Evolutionary conservation across 2,113 vertebrate genomes (phyloP), one percentile per base, ranked within the genome.

Genomic region (Eretmodus cyanostictus): DNA sequence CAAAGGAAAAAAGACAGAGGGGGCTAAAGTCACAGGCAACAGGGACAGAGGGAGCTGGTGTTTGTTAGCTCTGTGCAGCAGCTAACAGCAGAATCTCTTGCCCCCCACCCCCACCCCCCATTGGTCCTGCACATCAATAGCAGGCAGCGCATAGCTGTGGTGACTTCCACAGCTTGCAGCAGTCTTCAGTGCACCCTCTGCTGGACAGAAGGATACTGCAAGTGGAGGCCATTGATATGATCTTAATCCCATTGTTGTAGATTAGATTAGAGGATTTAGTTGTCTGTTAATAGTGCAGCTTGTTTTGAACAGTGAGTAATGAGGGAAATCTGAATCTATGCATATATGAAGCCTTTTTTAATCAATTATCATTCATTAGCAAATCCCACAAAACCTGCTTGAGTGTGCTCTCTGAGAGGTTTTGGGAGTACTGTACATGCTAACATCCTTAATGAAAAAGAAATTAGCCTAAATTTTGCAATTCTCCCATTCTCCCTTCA

Each of bases 201-300:
- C 89, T 93, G 92, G 91, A 51, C 80, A 6, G 47, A 8, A 6
- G 1, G 1, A 59, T 9, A 29, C 54, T 59, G 27, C 93, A 88
- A 17, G 22, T 78, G n/a, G 78, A 78, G 68, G 55, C 79, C n/a
- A 10, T 71, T 22, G 83, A 86, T 87, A 42, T 54, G 66, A 29
- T 91, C 86, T 51, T 95, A 92, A 92, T 94, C 91, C 82, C 86
- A 84, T 92, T 93, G 89, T 90, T 92, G 68, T 55, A 87, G 92
- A 91, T 92, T 80, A 88, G 87, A 93, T 93, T 93, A 93, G 87
- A 71, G 83, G 81, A 68, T 92, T 93, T 90, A 91, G 78, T 71
- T 83, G 83, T 81, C 76, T 92, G 89, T 85, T 91, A 68, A 87
- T 86, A 79, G 82, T 73, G 61, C 40, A 84, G 82, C 83, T 85